Base-by-base conservation (phyloP, 2,888 invertebrate species). In the Caenorhabditis sp. region DNA sequence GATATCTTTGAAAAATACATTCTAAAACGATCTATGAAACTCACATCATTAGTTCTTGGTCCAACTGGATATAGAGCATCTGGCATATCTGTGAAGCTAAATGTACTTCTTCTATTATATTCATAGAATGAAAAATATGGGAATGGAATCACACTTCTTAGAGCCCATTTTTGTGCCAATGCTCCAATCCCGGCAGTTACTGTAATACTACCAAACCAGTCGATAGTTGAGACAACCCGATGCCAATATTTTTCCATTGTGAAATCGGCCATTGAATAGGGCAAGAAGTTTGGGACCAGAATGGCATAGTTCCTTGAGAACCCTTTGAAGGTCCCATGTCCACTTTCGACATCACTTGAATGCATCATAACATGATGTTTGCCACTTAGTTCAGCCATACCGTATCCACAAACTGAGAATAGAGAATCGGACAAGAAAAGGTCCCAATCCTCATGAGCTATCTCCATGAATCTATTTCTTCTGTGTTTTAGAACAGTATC, bases 271-370 rank as follows among this genome's bases (percentile, higher is more conserved):
- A 70, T 64, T 1, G 69, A 67, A 59, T 67, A 67, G 8, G 74
- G 62, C 1, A 74, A 60, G 56, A 70, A 74, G 56, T 74, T 69
- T 3, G 67, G 69, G 21, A 70, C 69, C 60, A 74, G 38, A 21
- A 74, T 50, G 5, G 67, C 70, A 67, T 70, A 74, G 54, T 74
- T 74, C 69, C 66, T 67, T 31, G 53, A 49, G 23, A 70, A 70
- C 10, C 69, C 74, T 21, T 74, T 74, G 14, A 74, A 70, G 25
- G 27, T 67, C 0, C 74, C 74, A 54, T 74, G 74, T 21, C 67
- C 70, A 61, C 70, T 74, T 52, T 74, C 74, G 7, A 74, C 74
- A 54, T 74, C 70, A 61, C 70, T 74, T 0, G 74, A 74, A 49
- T 74, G 74, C 67, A 70, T 67, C 69, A 74, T 70, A 2, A 74